Evolutionary conservation across 2,888 invertebrate genomes (phyloP).

Genomic region (Tipula vernalis): DNA sequence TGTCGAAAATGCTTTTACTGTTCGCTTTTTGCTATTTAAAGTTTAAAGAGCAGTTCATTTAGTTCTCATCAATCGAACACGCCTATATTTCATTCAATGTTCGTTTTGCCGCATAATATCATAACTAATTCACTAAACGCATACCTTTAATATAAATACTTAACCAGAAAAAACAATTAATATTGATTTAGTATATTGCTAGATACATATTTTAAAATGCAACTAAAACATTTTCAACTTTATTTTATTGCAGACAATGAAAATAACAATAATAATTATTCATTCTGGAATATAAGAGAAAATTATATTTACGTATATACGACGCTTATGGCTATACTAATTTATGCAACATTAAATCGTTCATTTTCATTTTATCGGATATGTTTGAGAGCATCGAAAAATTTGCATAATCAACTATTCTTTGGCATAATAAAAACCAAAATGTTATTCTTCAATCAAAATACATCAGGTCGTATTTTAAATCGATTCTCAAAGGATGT

Average conservation of each 20-base stretch:
- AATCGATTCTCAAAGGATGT: constrained; percentile 55
- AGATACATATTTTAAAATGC: background rate
- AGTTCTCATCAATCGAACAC: too few relatives aligned
- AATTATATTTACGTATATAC: constrained; percentile 45
- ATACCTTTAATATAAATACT: background rate
- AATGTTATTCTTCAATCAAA: constrained; percentile 49
- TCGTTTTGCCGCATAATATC: too few relatives aligned
- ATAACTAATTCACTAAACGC: background rate
- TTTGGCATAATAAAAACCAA: constrained; percentile 42
- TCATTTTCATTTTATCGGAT: constrained; percentile 38
- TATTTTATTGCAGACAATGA: background rate
- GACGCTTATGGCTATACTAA: constrained; percentile 36
- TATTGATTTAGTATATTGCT: background rate
- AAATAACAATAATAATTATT: background rate
- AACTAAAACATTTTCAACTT: background rate
- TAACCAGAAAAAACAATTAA: background rate
- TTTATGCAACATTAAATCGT: constrained; percentile 18
- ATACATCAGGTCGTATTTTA: constrained; percentile 43
- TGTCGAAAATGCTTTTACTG: too few relatives aligned
- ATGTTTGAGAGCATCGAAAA: constrained; percentile 42
- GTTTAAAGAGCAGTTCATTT: too few relatives aligned
- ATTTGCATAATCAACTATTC: constrained; percentile 50
- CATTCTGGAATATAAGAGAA: constrained; percentile 23
- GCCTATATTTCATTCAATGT: too few relatives aligned
- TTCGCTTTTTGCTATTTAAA: too few relatives aligned